phyloP scores from a whole-genome alignment of 2,888 invertebrate species.

The Zhuqinia jingwanae region DNA sequence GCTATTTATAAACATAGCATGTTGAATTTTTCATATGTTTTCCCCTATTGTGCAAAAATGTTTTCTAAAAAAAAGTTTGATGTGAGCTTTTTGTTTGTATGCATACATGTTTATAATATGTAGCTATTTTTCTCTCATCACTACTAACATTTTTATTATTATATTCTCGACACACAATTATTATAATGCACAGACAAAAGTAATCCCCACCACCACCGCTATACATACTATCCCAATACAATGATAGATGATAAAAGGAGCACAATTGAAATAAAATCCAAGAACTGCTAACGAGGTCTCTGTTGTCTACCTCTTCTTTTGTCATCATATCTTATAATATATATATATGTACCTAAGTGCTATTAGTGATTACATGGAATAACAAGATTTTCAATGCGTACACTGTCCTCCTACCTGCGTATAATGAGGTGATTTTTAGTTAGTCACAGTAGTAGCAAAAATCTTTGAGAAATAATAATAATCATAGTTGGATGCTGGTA shows the following conservation, averaged over 20 bases:
- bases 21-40: slow-evolving; percentile 33
- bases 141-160: too few species aligned
- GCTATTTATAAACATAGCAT: not conserved
- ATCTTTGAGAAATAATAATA: too few species aligned
- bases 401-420: slow-evolving; percentile 42
- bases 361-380: slow-evolving; percentile 45
- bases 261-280: not conserved
- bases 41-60: slow-evolving; percentile 33
- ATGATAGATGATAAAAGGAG: too few species aligned
- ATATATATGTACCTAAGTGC: not conserved
- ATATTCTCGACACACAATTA: too few species aligned
- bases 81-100: not conserved
- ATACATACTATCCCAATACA: too few species aligned
- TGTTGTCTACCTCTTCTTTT: slow-evolving; percentile 34
- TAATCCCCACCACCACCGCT: too few species aligned
- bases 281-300: slow-evolving; percentile 58
- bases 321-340: slow-evolving; percentile 40
- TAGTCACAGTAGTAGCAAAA: not conserved
- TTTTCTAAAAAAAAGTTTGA: not conserved
- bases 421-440: slow-evolving; percentile 40
- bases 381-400: slow-evolving; percentile 43
- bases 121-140: not conserved
- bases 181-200: too few species aligned
- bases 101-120: not conserved
- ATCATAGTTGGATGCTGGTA: too few species aligned